Conservation (phyloP, 2,888 invertebrate species). For the Abrostola triplasia region DNA sequence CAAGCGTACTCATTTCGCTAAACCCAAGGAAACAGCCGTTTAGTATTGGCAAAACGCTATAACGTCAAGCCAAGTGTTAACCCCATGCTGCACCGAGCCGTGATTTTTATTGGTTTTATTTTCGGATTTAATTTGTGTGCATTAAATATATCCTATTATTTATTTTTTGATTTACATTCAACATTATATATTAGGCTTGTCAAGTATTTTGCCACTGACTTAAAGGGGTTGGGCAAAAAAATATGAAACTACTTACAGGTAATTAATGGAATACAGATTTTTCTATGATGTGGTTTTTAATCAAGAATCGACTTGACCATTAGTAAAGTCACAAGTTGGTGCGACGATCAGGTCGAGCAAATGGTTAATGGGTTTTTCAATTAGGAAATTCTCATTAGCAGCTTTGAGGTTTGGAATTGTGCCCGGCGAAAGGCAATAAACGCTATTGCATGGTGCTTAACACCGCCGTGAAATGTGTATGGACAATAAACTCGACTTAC, state of each 20-base stretch:
- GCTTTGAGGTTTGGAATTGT: constrained; percentile 5
- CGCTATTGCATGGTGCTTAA: constrained; percentile 1
- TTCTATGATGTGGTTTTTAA: neutral
- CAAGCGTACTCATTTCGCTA: too few relatives aligned
- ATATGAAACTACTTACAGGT: constrained; percentile 90
- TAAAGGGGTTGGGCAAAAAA: constrained; percentile 89
- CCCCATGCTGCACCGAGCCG: too few relatives aligned
- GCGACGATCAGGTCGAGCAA: neutral
- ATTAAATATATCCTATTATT: too few relatives aligned
- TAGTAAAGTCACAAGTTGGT: neutral
- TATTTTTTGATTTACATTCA: too few relatives aligned
- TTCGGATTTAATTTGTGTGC: too few relatives aligned
- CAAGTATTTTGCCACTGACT: too few relatives aligned
- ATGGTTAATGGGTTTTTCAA: constrained; percentile 5
- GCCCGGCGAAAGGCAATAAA: constrained; percentile 3
- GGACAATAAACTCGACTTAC: neutral
- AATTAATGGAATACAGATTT: constrained; percentile 27
- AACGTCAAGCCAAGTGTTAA: too few relatives aligned
- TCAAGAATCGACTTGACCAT: neutral
- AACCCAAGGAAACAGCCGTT: too few relatives aligned
- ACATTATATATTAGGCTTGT: too few relatives aligned
- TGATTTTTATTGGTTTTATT: too few relatives aligned
- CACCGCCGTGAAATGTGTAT: neutral
- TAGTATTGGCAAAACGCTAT: too few relatives aligned
- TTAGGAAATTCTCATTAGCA: constrained; percentile 7